These are phyloP conservation scores for Homarus gammarus DNA, from an alignment of 2,888 invertebrate species.

Conservation along the genomic window DNA sequence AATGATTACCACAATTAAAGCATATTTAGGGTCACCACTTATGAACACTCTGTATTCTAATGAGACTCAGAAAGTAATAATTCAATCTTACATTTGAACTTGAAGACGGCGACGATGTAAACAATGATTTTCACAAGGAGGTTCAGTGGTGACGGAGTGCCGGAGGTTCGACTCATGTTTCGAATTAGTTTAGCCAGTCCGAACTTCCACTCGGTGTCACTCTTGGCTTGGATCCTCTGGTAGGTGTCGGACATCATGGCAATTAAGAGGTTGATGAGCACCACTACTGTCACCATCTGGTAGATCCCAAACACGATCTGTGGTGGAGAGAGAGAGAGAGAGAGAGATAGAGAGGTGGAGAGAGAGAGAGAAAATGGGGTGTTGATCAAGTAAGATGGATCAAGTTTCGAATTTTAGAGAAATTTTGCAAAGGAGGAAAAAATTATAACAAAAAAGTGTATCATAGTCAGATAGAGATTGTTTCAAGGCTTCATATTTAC, in stretches of 20 bases:
- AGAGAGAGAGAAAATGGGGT: background rate
- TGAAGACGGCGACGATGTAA: conserved; percentile 90
- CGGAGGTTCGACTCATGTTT: conserved; percentile 98
- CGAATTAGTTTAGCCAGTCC: conserved; percentile 98
- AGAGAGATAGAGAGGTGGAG: too few relatives aligned
- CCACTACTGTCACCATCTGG: conserved; percentile 98
- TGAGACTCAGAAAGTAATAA: too few relatives aligned
- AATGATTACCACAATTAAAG: too few relatives aligned
- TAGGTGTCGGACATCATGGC: conserved; percentile 99
- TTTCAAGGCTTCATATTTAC: too few relatives aligned
- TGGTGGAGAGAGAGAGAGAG: background rate
- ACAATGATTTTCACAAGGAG: conserved; percentile 96
- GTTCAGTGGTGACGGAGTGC: conserved; percentile 98
- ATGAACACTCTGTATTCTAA: too few relatives aligned
- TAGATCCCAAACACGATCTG: conserved; percentile 94
- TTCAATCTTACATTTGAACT: conserved; percentile 79
- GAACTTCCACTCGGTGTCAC: conserved; percentile 99
- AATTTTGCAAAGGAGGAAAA: too few relatives aligned
- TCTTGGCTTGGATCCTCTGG: conserved; percentile 97
- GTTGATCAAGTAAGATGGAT: background rate
- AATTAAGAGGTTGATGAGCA: conserved; percentile 98
- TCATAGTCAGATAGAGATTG: too few relatives aligned
- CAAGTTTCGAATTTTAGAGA: too few relatives aligned
- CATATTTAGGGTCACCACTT: background rate
- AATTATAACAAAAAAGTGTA: too few relatives aligned